Percentiles rank a stretch among this genome's conserved stretches.
These are phyloP conservation scores for Apostichopus californicus DNA, from an alignment of 35 echinoderm and acorn worm species.

Conservation along the genomic window DNA sequence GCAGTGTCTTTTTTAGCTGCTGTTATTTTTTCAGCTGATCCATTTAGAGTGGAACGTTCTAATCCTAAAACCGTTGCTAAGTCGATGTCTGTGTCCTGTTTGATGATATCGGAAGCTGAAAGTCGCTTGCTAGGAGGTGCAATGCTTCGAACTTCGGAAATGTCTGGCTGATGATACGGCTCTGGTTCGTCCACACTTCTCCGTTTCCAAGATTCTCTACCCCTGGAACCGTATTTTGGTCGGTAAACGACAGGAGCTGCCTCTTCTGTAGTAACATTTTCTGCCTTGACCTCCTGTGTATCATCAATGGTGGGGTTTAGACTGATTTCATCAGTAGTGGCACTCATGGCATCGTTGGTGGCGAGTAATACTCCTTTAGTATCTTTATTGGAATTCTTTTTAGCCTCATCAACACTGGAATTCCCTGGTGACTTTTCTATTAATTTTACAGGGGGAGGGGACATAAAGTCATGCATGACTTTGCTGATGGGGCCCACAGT, in stretches of 20 bases:
- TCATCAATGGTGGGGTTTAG: conserved; percentile 20
- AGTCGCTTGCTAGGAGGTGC: conserved; percentile 32
- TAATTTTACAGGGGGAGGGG: conserved; percentile 10
- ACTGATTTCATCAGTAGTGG: conserved; percentile 27
- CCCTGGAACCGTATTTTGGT: conserved; percentile 18
- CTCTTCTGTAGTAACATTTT: background rate
- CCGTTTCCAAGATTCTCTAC: conserved; percentile 33
- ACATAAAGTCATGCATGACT: conserved; percentile 10
- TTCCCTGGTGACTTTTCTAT: background rate
- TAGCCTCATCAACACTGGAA: background rate
- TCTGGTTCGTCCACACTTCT: conserved; percentile 30
- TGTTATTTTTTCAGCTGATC: background rate
- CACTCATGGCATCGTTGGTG: conserved; percentile 8
- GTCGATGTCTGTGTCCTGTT: conserved; percentile 36
- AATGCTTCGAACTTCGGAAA: conserved; percentile 8
- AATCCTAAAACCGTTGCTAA: conserved; percentile 17
- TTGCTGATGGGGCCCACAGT: conserved; percentile 34
- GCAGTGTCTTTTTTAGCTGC: background rate
- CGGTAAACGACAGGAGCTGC: conserved; percentile 32
- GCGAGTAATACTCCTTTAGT: background rate
- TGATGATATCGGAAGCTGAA: conserved; percentile 43
- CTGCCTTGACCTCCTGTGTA: background rate
- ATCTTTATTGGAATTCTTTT: background rate
- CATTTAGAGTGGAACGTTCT: background rate
- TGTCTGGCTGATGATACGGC: background rate